Base-by-base conservation (phyloP, 2,888 invertebrate species). In the Marasmarcha lunaedactyla region DNA sequence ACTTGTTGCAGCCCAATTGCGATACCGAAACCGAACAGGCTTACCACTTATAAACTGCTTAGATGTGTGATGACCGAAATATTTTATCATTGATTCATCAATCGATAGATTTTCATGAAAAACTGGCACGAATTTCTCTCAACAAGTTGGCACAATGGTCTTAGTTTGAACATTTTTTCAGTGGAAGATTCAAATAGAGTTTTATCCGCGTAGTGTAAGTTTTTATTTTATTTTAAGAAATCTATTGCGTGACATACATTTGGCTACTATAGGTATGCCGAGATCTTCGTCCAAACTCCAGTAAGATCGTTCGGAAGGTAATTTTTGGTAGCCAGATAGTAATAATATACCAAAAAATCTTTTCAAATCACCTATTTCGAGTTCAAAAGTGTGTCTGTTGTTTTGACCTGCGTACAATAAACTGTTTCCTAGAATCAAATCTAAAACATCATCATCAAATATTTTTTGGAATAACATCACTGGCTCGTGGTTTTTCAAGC, bases 281-380 rank as follows among this genome's bases (percentile, higher is more conserved):
- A 55, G 42, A 51, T 60, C 56, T 45, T 53, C 52, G 46, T 54
- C 55, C 37, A 53, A 43, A 43, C 48, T 49, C 59, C 57, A 60
- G 46, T 59, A 60, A 37, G 45, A 42, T 40, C 54, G 44, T 45
- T 60, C 54, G 35, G 49, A 40, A 36, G 52, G 57, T 43, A 58
- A 42, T 45, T 47, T 47, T 45, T 58, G 56, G 45, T 57, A 60
- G 27, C 57, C 57, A 37, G 50, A 48, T 20, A 36, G 20, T 13
- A 5, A 25, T 25, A 5, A 25, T 10, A 7, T 25, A 10, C 26
- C 5, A 7, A 7, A 10, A 10, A n/a, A n/a, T n/a, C n/a, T n/a
- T n/a, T n/a, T n/a, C n/a, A n/a, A n/a, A n/a, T n/a, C n/a, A n/a
- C n/a, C n/a, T n/a, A n/a, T n/a, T n/a, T n/a, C n/a, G n/a, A n/a